Evolutionary conservation across 2,113 vertebrate genomes (phyloP).

Genomic region (Odobenus rosmarus): DNA sequence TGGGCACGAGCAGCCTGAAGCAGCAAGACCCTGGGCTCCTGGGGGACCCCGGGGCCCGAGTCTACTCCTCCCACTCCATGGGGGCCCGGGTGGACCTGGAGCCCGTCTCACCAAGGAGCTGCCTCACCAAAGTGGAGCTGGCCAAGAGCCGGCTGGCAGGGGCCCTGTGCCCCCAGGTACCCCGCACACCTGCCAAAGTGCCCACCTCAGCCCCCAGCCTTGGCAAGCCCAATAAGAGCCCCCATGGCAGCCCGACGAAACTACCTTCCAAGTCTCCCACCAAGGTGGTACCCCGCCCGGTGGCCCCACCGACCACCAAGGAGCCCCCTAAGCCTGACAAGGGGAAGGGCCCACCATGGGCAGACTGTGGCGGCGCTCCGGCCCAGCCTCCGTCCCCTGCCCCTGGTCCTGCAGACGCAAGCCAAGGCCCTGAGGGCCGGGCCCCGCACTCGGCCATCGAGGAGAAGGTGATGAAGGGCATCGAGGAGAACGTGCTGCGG

Average conservation of each 20-base stretch:
- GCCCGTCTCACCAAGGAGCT: conserved; percentile 80
- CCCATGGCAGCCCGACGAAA: conserved; percentile 93
- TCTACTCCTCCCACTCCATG: conserved; percentile 84
- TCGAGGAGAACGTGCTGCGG: conserved; percentile 95
- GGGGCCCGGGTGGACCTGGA: conserved; percentile 86
- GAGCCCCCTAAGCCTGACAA: conserved; percentile 79
- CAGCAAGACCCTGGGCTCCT: conserved; percentile 84
- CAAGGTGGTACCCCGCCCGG: conserved; percentile 84
- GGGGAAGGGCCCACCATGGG: conserved; percentile 70
- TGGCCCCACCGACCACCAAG: conserved; percentile 65
- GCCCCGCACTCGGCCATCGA: conserved; percentile 92
- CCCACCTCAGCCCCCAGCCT: conserved; percentile 85
- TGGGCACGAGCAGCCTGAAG: conserved; percentile 86
- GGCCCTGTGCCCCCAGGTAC: conserved; percentile 83
- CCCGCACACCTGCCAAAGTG: conserved; percentile 90
- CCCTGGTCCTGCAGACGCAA: background rate
- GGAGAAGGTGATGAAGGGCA: conserved; percentile 99
- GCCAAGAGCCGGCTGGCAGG: conserved; percentile 87
- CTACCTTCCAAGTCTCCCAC: conserved; percentile 93
- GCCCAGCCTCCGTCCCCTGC: background rate
- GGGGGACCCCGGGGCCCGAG: conserved; percentile 83
- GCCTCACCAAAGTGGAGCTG: conserved; percentile 87
- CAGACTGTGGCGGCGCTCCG: background rate
- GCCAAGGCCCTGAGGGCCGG: conserved; percentile 51
- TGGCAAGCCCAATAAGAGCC: conserved; percentile 86